A percentile compares a stretch with the other conserved stretches of the same genome.
phyloP scores from a whole-genome alignment of 2,113 vertebrate species.

The Hucho hucho region DNA sequence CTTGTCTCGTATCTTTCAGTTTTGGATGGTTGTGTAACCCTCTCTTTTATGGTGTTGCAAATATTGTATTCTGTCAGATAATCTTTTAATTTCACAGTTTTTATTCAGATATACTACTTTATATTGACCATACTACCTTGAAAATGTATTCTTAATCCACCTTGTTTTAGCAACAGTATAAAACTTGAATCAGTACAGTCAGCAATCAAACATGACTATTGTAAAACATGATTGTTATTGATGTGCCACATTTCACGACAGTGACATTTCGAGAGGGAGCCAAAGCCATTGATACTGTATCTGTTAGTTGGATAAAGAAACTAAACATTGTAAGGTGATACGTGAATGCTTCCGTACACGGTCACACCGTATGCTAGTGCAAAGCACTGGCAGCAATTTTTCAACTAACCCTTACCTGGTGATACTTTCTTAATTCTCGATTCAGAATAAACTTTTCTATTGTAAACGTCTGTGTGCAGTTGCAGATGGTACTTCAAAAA shows the following conservation, averaged over 20 bases:
- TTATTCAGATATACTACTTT: no score
- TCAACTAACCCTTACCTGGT: no score
- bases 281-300: conserved; percentile 3
- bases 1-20: not conserved
- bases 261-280: not conserved
- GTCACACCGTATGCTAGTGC: not conserved
- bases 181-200: not conserved
- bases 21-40: not conserved
- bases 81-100: no score
- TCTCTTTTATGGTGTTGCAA: not conserved
- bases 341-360: no score
- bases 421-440: no score
- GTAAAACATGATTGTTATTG: not conserved
- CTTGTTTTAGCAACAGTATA: no score
- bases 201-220: not conserved
- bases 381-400: not conserved
- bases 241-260: not conserved
- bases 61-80: no score
- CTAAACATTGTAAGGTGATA: no score
- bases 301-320: no score
- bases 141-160: no score
- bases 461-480: conserved; percentile 77
- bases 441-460: no score
- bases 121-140: no score
- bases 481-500: conserved; percentile 61